Evolutionary conservation across 1,140 invertebrate species (phyloP).

Genomic region (Zaprionus ghesquierei): DNA sequence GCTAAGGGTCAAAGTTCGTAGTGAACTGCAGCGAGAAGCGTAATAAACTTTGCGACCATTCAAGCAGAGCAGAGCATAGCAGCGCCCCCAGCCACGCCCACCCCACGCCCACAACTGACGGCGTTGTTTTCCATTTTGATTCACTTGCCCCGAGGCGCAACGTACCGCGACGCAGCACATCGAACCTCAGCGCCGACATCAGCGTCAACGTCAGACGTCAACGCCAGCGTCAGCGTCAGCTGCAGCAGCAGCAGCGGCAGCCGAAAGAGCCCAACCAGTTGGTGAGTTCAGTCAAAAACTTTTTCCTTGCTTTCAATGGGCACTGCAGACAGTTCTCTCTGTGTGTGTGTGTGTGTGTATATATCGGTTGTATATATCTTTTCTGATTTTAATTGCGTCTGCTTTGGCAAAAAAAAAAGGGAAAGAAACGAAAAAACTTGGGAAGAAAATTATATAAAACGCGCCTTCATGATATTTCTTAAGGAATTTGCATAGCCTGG

Average conservation of each 20-base stretch:
- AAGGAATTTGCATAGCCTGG: background rate
- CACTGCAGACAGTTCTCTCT: background rate
- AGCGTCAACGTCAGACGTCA: conserved; percentile 11
- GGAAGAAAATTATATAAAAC: background rate
- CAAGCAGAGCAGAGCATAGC: background rate
- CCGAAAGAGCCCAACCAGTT: background rate
- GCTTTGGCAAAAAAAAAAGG: background rate
- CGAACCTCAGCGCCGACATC: background rate
- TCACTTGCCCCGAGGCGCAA: background rate
- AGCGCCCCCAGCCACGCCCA: background rate
- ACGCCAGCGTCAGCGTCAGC: conserved; percentile 2
- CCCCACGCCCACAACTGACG: background rate
- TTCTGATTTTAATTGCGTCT: background rate
- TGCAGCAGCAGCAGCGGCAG: conserved; percentile 3
- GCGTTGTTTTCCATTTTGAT: conserved; percentile 17
- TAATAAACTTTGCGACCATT: conserved; percentile 24
- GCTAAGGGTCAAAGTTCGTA: conserved; percentile 43
- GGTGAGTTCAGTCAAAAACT: conserved; percentile 25
- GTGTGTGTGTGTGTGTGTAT: background rate
- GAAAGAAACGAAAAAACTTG: background rate
- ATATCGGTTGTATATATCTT: background rate
- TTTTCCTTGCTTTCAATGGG: conserved; percentile 2
- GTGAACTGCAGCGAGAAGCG: conserved; percentile 10
- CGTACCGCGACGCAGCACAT: background rate
- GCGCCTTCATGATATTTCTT: background rate